Evolutionary conservation across 2,888 invertebrate genomes (phyloP).

Genomic region (Apotomis betuletana): DNA sequence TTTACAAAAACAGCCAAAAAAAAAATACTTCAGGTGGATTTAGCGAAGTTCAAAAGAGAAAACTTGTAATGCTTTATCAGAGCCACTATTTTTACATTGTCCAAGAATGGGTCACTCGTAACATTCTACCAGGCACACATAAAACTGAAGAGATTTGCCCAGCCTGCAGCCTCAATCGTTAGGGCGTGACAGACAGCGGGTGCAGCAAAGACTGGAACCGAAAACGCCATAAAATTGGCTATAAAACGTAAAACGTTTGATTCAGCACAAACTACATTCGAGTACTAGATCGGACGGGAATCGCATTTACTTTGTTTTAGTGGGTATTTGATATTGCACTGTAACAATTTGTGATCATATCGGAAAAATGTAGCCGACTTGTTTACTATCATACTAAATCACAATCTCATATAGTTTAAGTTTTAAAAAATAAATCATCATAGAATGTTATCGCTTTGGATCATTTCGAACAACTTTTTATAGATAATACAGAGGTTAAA

Average conservation of each 20-base stretch:
- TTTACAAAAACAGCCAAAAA: no score
- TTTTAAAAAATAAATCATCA: no score
- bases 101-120: not conserved
- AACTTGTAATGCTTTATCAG: no score
- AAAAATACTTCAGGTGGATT: no score
- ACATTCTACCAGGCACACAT: constrained; percentile 23
- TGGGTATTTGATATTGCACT: not conserved
- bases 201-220: constrained; percentile 27
- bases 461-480: no score
- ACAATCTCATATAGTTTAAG: no score
- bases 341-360: no score
- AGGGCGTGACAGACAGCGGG: constrained; percentile 15
- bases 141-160: constrained; percentile 26
- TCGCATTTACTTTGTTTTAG: constrained; percentile 30
- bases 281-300: constrained; percentile 25
- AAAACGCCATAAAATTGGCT: constrained; percentile 39
- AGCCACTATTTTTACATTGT: constrained; percentile 1
- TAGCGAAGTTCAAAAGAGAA: no score
- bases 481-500: no score
- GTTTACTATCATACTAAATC: no score
- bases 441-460: no score
- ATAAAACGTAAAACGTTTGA: constrained; percentile 23
- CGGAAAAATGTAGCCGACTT: no score
- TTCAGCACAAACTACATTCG: constrained; percentile 32
- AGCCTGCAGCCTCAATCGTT: constrained; percentile 23